Evolutionary conservation across 1,140 invertebrate species (phyloP).

Genomic region (Drosophila ohnishii): DNA sequence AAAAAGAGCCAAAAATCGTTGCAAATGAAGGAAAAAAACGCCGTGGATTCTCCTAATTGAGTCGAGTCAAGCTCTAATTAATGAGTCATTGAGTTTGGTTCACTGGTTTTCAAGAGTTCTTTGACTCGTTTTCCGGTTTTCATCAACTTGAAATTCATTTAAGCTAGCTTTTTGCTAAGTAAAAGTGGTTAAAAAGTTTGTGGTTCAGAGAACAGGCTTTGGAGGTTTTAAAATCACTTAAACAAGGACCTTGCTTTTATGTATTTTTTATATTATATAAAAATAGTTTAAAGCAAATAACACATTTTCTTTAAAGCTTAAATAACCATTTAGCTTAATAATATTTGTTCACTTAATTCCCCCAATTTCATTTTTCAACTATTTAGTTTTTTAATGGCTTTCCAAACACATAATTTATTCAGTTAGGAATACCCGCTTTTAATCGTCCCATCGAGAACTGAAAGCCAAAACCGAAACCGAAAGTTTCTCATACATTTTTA

Average conservation of each 20-base stretch:
- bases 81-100: constrained; percentile 21
- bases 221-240: background rate
- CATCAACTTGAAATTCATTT: background rate
- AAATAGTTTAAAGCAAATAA: background rate
- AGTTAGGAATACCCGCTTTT: constrained; percentile 12
- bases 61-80: constrained; percentile 41
- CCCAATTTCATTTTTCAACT: background rate
- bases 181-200: background rate
- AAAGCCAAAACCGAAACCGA: constrained; percentile 6
- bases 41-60: constrained; percentile 28
- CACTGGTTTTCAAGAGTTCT: constrained; percentile 3
- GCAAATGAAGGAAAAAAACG: constrained; percentile 10
- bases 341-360: background rate
- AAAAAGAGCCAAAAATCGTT: constrained; percentile 21
- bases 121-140: background rate
- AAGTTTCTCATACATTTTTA: constrained; percentile 43
- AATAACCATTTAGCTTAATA: background rate
- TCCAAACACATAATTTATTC: constrained; percentile 36
- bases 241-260: too few species aligned
- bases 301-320: background rate
- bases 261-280: background rate
- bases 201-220: too few species aligned
- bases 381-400: constrained; percentile 20
- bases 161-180: background rate
- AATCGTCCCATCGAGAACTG: constrained; percentile 21